Evolutionary conservation across 2,113 vertebrate genomes (phyloP).

Genomic region (Kryptolebias marmoratus): DNA sequence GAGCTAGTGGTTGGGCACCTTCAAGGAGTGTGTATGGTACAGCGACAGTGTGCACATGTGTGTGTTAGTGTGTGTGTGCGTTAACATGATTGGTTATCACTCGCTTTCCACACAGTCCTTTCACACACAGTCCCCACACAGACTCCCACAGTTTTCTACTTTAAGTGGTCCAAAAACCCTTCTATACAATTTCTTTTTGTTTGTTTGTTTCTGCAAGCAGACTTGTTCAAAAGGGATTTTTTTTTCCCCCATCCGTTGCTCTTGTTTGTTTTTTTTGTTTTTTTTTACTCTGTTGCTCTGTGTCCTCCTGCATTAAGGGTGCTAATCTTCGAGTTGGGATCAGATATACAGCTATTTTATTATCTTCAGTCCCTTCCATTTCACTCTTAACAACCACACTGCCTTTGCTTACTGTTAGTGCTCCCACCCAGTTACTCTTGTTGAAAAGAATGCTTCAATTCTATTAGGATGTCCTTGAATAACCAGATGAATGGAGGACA

Average conservation of each 20-base stretch:
- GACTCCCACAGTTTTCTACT: conserved; percentile 10
- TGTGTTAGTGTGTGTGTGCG: conserved; percentile 11
- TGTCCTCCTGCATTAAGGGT: conserved; percentile 39
- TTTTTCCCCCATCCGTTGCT: not conserved
- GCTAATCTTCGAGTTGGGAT: conserved; percentile 39
- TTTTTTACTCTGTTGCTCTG: conserved; percentile 3
- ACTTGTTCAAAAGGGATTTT: conserved; percentile 46
- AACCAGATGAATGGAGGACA: not conserved
- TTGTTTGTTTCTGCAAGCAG: conserved; percentile 16
- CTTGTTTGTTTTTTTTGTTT: not conserved
- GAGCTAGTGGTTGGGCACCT: conserved; percentile 46
- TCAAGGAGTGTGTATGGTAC: conserved; percentile 31
- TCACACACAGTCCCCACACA: conserved; percentile 18
- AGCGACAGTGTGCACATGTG: conserved; percentile 2
- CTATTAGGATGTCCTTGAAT: not conserved
- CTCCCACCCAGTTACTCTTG: not conserved
- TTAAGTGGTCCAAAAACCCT: conserved; percentile 55
- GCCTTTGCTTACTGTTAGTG: conserved; percentile 18
- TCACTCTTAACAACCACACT: conserved; percentile 33
- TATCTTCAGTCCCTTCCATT: conserved; percentile 34
- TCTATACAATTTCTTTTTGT: conserved; percentile 16
- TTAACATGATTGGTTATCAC: conserved; percentile 29
- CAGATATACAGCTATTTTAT: conserved; percentile 27
- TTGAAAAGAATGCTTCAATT: not conserved
- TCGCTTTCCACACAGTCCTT: conserved; percentile 32